Evolutionary conservation across 1,140 invertebrate species (phyloP).

Genomic region (Coenobita brevimanus): DNA sequence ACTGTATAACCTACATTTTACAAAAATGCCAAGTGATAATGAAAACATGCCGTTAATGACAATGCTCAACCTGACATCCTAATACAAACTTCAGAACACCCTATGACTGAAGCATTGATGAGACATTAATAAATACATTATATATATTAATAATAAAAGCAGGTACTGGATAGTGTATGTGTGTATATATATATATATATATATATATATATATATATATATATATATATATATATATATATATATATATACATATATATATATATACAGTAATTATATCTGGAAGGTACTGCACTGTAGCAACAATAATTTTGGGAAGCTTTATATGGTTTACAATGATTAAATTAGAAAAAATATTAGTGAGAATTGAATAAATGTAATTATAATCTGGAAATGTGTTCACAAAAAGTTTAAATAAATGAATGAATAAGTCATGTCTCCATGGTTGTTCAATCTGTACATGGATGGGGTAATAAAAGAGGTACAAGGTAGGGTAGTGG

Average conservation of each 20-base stretch:
- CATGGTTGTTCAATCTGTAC: too few species aligned
- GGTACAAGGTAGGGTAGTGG: too few species aligned
- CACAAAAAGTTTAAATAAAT: background rate
- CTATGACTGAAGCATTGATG: background rate
- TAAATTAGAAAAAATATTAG: too few species aligned
- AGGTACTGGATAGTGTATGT: constrained; percentile 24
- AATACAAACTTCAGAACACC: background rate
- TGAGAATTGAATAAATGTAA: background rate
- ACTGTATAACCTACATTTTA: background rate
- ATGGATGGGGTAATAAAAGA: too few species aligned
- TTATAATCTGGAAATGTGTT: constrained; percentile 25
- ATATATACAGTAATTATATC: constrained; percentile 22
- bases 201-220: constrained; percentile 33
- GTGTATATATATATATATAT: constrained; percentile 36
- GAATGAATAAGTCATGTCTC: background rate
- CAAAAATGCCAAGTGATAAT: too few species aligned
- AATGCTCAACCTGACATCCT: background rate
- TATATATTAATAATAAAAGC: constrained; percentile 31
- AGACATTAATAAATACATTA: constrained; percentile 17
- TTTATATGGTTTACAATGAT: background rate
- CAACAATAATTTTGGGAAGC: background rate
- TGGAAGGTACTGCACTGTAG: constrained; percentile 18
- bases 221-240: constrained; percentile 34
- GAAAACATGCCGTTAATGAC: background rate
- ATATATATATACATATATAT: constrained; percentile 34